A percentile compares a stretch with the other conserved stretches of the same genome.
Evolutionary conservation across 2,113 vertebrate genomes (phyloP).

Genomic region (Sterna hirundo): DNA sequence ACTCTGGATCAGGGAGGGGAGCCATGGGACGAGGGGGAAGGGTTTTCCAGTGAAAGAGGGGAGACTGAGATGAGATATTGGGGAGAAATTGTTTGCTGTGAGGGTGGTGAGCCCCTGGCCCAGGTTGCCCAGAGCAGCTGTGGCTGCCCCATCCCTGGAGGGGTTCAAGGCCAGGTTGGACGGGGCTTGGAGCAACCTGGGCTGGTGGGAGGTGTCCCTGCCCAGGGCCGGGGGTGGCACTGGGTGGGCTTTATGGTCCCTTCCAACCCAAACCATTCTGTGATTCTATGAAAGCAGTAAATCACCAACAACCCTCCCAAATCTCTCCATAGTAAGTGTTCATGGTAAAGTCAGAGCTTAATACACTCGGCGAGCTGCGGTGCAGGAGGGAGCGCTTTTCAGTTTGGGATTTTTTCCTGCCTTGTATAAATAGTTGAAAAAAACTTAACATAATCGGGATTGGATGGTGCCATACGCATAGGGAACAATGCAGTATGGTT

Average conservation of each 20-base stretch:
- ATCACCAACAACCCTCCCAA: not conserved
- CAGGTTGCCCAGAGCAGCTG: not conserved
- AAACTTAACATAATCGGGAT: not conserved
- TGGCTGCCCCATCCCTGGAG: not conserved
- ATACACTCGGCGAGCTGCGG: rapidly evolving
- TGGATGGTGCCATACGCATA: rapidly evolving
- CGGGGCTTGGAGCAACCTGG: not conserved
- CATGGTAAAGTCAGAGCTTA: not conserved
- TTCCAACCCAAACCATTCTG: not conserved
- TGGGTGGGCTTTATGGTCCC: not conserved
- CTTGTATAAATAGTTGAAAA: not conserved
- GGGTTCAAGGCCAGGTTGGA: not conserved
- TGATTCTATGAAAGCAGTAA: not conserved
- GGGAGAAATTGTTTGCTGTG: too few species aligned
- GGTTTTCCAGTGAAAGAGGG: too few species aligned
- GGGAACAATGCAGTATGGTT: not conserved
- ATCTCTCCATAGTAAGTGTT: too few species aligned
- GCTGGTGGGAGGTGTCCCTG: not conserved
- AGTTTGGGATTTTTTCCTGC: not conserved
- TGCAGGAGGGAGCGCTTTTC: not conserved
- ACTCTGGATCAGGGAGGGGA: too few species aligned
- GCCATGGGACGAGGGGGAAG: too few species aligned
- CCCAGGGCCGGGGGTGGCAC: not conserved
- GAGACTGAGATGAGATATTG: too few species aligned
- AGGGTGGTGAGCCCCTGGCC: not conserved